Evolutionary conservation across 2,888 invertebrate genomes (phyloP).

Genomic region (Pinctada fucata): DNA sequence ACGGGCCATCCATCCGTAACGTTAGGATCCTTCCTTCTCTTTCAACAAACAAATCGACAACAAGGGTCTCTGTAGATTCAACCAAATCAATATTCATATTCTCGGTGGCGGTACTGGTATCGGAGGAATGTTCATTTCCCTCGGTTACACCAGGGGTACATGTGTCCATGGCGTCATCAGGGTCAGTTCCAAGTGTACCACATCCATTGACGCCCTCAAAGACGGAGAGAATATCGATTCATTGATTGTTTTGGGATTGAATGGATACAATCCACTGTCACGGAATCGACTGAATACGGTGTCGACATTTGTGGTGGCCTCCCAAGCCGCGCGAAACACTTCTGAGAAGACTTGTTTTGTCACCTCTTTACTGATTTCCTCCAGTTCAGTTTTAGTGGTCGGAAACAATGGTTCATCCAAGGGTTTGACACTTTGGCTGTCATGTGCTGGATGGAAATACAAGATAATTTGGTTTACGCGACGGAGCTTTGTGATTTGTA

Average conservation of each 20-base stretch:
- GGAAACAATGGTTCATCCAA: constrained; percentile 7
- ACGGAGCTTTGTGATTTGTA: background rate
- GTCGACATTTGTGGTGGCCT: background rate
- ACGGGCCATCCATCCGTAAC: background rate
- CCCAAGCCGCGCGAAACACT: constrained; percentile 9
- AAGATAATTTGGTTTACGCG: background rate
- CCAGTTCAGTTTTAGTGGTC: constrained; percentile 1
- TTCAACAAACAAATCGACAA: background rate
- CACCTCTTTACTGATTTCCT: background rate
- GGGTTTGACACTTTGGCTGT: constrained; percentile 16
- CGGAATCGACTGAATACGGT: background rate
- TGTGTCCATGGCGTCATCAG: background rate
- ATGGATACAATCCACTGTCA: constrained; percentile 4
- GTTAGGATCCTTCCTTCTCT: background rate
- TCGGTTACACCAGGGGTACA: background rate
- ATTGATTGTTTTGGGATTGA: background rate
- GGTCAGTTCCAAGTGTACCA: background rate
- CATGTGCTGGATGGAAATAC: constrained; percentile 10
- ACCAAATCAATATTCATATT: background rate
- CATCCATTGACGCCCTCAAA: background rate
- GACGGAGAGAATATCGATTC: background rate
- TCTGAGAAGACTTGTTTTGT: constrained; percentile 8
- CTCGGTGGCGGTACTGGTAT: background rate
- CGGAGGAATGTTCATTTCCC: background rate
- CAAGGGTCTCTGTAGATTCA: background rate